Conservation (phyloP, 2,888 invertebrate species). For the Lissonota sp. region DNA sequence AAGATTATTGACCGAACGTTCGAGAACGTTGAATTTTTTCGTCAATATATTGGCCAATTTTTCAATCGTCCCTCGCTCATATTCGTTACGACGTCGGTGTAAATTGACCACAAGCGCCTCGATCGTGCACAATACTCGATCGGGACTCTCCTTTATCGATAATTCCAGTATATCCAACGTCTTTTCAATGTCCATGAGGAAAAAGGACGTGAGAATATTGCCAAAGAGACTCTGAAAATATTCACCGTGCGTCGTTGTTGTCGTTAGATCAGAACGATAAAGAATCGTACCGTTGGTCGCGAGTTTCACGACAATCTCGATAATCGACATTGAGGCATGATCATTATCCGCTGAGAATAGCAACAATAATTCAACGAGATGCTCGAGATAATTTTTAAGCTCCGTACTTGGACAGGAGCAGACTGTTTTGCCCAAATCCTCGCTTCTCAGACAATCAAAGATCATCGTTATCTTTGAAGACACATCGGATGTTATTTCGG, state of each 20-base stretch:
- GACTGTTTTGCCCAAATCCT: slow-evolving; percentile 52
- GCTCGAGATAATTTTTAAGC: slow-evolving; percentile 70
- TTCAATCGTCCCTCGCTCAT: slow-evolving; percentile 61
- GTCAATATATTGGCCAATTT: slow-evolving; percentile 71
- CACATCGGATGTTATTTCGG: slow-evolving; percentile 25
- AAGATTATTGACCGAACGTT: slow-evolving; percentile 67
- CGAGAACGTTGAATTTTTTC: slow-evolving; percentile 67
- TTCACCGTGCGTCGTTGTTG: slow-evolving; percentile 77
- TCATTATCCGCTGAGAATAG: slow-evolving; percentile 12
- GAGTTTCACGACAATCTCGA: slow-evolving; percentile 36
- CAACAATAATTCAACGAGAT: slow-evolving; percentile 72
- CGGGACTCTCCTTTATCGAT: slow-evolving; percentile 68
- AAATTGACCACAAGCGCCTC: slow-evolving; percentile 76
- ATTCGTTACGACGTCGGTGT: slow-evolving; percentile 68
- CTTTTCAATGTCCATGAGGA: slow-evolving; percentile 70
- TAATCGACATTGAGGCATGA: slow-evolving; percentile 61
- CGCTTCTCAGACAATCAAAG: slow-evolving; percentile 68
- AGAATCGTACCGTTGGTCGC: slow-evolving; percentile 26
- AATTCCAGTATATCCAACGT: slow-evolving; percentile 72
- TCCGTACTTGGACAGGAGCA: slow-evolving; percentile 64
- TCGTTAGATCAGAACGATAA: slow-evolving; percentile 58
- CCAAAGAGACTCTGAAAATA: slow-evolving; percentile 80
- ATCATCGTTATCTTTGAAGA: slow-evolving; percentile 61
- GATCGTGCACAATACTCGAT: slow-evolving; percentile 73
- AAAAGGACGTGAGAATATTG: slow-evolving; percentile 73